These are phyloP conservation scores for Stegodyphus dumicola DNA, from an alignment of 1,140 invertebrate species.

Conservation along the genomic window DNA sequence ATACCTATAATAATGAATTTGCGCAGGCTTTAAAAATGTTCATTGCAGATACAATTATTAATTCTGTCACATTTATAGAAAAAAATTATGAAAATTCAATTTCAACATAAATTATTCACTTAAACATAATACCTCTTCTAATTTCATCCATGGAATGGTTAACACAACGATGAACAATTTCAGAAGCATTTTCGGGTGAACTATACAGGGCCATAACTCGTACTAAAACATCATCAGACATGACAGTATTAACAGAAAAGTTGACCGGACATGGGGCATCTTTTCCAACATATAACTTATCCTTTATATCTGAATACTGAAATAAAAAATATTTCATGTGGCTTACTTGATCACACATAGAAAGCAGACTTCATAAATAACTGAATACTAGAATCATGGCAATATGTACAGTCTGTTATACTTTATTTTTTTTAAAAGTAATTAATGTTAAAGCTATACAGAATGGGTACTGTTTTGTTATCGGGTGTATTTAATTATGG, in stretches of 20 bases:
- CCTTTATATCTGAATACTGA: constrained; percentile 72
- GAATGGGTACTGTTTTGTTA: too few relatives aligned
- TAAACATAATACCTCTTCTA: constrained; percentile 62
- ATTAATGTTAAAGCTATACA: too few relatives aligned
- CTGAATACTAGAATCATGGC: too few relatives aligned
- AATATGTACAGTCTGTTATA: too few relatives aligned
- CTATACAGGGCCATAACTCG: constrained; percentile 73
- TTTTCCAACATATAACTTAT: constrained; percentile 75
- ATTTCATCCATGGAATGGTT: constrained; percentile 70
- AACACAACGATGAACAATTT: constrained; percentile 73
- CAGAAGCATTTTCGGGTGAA: constrained; percentile 72
- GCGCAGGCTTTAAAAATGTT: too few relatives aligned
- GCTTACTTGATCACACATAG: too few relatives aligned
- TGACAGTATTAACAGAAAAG: constrained; percentile 68
- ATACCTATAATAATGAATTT: too few relatives aligned
- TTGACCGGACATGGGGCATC: constrained; percentile 72
- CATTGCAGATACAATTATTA: too few relatives aligned
- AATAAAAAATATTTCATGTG: not conserved
- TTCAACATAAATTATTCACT: not conserved
- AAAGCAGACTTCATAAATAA: too few relatives aligned
- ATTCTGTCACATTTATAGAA: not conserved
- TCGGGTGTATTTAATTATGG: too few relatives aligned
- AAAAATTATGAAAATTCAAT: not conserved
- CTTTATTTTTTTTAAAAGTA: too few relatives aligned
- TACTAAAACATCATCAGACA: constrained; percentile 67